Evolutionary conservation across 2,888 invertebrate genomes (phyloP).

Genomic region (Drosophila paucipuncta): DNA sequence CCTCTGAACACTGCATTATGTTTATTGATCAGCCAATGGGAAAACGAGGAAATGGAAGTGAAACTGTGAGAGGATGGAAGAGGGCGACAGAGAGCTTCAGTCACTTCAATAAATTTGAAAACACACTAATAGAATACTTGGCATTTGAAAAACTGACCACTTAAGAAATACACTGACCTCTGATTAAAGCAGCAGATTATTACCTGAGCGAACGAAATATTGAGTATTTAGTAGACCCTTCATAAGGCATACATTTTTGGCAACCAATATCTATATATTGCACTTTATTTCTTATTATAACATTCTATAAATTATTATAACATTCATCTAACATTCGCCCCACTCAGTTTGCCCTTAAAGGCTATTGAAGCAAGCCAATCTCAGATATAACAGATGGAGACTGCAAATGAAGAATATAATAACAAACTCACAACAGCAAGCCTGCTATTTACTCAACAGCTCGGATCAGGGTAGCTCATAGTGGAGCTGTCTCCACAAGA

Average conservation of each 20-base stretch:
- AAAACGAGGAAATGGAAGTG: background rate
- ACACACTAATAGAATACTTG: background rate
- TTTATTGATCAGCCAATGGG: slow-evolving; percentile 32
- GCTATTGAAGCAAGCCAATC: background rate
- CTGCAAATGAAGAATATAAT: too few species aligned
- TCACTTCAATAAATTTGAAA: slow-evolving; percentile 4
- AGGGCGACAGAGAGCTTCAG: background rate
- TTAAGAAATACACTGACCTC: background rate
- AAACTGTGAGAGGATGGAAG: background rate
- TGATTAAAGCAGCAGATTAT: background rate
- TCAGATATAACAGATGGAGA: background rate
- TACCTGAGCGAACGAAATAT: background rate
- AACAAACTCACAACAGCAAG: background rate
- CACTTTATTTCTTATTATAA: background rate
- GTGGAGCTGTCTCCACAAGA: background rate
- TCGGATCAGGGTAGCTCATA: background rate
- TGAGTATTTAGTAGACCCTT: background rate
- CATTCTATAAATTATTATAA: too few species aligned
- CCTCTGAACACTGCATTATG: slow-evolving; percentile 14
- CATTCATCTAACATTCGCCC: too few species aligned
- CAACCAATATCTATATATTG: background rate
- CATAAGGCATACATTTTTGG: background rate
- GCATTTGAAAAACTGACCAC: background rate
- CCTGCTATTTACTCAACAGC: background rate
- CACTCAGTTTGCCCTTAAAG: background rate